A percentile compares a stretch with the other conserved stretches of the same genome.
phyloP scores from a whole-genome alignment of 2,888 invertebrate species.

The Rhagophthalmus giganteus region DNA sequence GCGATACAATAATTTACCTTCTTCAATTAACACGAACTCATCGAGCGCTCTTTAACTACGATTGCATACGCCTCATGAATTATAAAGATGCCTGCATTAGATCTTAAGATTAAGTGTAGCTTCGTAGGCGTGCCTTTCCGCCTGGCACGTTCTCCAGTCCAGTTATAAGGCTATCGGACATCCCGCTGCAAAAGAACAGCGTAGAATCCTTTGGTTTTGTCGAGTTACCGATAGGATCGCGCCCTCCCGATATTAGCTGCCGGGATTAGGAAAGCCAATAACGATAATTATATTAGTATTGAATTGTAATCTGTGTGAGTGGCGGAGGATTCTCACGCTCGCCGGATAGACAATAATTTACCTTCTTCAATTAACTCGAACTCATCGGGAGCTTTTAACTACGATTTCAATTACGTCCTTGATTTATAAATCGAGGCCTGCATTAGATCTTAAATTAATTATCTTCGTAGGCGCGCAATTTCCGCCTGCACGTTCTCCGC shows the following conservation, averaged over 20 bases:
- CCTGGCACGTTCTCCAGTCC: slow-evolving; percentile 41
- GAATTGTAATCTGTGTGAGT: slow-evolving; percentile 52
- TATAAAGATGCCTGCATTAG: too few relatives aligned
- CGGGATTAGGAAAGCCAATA: slow-evolving; percentile 56
- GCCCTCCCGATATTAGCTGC: slow-evolving; percentile 45
- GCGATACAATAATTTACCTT: too few relatives aligned
- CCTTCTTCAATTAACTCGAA: slow-evolving; percentile 8
- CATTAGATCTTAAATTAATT: too few relatives aligned
- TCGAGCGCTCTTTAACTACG: too few relatives aligned
- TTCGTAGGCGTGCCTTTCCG: slow-evolving; percentile 13
- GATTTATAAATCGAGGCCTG: slow-evolving; percentile 9
- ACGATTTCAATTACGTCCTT: background rate
- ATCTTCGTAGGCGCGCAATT: too few relatives aligned
- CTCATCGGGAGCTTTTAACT: slow-evolving; percentile 2
- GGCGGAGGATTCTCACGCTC: slow-evolving; percentile 47
- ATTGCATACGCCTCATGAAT: slow-evolving; percentile 22
- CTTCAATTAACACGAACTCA: too few relatives aligned
- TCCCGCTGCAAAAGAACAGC: slow-evolving; percentile 48
- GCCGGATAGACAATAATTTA: slow-evolving; percentile 14
- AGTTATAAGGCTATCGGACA: slow-evolving; percentile 48
- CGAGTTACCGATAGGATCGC: slow-evolving; percentile 50
- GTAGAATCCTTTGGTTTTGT: slow-evolving; percentile 45
- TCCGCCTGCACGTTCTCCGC: too few relatives aligned
- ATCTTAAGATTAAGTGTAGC: slow-evolving; percentile 25
- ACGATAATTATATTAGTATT: slow-evolving; percentile 58